These are phyloP conservation scores for Lysiphlebus fabarum DNA, from an alignment of 1,140 invertebrate genomes.

Conservation along the genomic window DNA sequence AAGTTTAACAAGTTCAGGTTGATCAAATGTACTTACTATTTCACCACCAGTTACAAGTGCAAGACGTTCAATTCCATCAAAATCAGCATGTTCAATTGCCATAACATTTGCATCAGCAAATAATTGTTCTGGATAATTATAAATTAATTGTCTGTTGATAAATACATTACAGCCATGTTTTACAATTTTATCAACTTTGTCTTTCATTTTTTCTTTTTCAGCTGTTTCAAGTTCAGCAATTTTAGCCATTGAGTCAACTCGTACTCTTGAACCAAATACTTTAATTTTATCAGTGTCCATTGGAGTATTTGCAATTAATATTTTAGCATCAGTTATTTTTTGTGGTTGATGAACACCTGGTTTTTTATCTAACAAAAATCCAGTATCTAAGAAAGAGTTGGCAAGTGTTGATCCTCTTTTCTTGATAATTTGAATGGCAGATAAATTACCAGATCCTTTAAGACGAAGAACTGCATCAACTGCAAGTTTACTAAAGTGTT, in stretches of 20 bases:
- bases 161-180: constrained; percentile 97
- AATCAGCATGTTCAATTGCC: constrained; percentile 99
- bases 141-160: constrained; percentile 98
- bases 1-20: constrained; percentile 86
- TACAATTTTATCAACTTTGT: constrained; percentile 97
- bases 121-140: constrained; percentile 99
- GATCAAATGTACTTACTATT: constrained; percentile 98
- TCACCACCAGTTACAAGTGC: constrained; percentile 97
- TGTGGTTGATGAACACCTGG: constrained; percentile 87
- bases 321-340: constrained; percentile 73
- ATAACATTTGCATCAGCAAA: constrained; percentile 98
- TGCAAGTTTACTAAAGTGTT: constrained; percentile 92
- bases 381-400: constrained; percentile 97
- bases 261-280: constrained; percentile 97
- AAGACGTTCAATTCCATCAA: constrained; percentile 96
- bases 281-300: constrained; percentile 99
- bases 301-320: constrained; percentile 99
- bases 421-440: constrained; percentile 97
- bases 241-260: constrained; percentile 97
- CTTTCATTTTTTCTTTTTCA: constrained; percentile 99
- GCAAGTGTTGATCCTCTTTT: constrained; percentile 87
- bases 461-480: constrained; percentile 93
- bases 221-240: constrained; percentile 96
- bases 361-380: constrained; percentile 97
- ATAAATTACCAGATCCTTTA: constrained; percentile 88